Evolutionary conservation across 2,797 vertebrate genomes (phyloP).

Genomic region (Sardinella longiceps): DNA sequence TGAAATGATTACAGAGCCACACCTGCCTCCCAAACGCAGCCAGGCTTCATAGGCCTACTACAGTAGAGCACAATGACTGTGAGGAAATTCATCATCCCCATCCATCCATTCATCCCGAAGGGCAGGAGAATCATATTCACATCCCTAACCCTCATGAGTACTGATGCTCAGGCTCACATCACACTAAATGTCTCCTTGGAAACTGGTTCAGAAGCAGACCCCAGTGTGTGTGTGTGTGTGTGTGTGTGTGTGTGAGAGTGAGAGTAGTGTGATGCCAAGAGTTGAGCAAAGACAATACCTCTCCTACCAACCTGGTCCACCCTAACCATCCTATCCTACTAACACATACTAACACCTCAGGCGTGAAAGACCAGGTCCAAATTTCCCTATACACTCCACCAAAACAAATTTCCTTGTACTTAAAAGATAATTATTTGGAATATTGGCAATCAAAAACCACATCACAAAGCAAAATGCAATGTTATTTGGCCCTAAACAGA

Average conservation of each 20-base stretch:
- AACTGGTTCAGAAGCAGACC: slow-evolving; percentile 24
- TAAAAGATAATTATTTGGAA: too few species aligned
- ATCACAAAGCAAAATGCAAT: too few species aligned
- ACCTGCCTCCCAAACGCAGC: not conserved
- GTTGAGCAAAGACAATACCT: too few species aligned
- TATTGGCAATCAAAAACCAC: too few species aligned
- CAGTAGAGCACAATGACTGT: not conserved
- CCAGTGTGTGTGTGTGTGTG: slow-evolving; percentile 12
- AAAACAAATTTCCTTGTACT: too few species aligned
- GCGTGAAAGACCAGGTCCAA: too few species aligned
- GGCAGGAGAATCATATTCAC: not conserved
- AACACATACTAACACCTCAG: too few species aligned
- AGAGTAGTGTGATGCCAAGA: not conserved
- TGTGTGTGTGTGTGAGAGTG: slow-evolving; percentile 10
- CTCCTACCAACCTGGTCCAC: too few species aligned
- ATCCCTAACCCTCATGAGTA: not conserved
- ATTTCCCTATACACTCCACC: too few species aligned
- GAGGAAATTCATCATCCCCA: not conserved
- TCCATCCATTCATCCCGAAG: not conserved
- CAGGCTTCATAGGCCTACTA: too few species aligned
- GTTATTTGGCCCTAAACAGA: too few species aligned
- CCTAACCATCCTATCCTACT: too few species aligned
- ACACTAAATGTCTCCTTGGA: slow-evolving; percentile 34
- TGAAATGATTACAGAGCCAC: not conserved
- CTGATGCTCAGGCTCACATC: not conserved